Base-by-base conservation (phyloP, 2,797 vertebrate genomes). In the Gymnothorax reevesii region DNA sequence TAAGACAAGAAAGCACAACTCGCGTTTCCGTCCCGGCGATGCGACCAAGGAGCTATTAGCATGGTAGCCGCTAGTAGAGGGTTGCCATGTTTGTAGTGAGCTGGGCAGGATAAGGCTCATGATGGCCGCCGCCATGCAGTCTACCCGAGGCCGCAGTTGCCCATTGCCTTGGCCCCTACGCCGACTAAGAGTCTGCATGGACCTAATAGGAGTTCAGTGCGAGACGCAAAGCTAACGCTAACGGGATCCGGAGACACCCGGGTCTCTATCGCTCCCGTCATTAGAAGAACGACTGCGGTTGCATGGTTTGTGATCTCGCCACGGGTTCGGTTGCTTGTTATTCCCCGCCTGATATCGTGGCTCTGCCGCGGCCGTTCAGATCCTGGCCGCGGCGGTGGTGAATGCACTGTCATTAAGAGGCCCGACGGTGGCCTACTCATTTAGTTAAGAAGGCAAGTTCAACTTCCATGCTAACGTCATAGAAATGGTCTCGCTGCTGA, bases 351-450 rank as follows among this genome's bases (percentile, higher is more conserved):
- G 83, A 84, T 66, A 59, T 62, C 71, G 83, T 60, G 77, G 84
- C 84, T 88, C 84, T 88, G 87, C 55, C 83, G 79, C 66, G 87
- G 49, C 25, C 55, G 75, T 60, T 42, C 86, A 20, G 57, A n/a
- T 52, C 83, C 49, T n/a, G 83, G 82, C 69, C 82, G 62, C 83
- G 84, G 69, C 82, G 75, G 84, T 86, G 87, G 87, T 90, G 91
- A 94, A 91, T 94, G 95, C 94, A 94, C 92, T 96, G 95, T 96
- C 95, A 95, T 94, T 92, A 93, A 94, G 90, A 92, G 95, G 96
- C 95, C 95, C 89, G 60, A 52, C 42, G 49, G n/a, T n/a, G 83
- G 83, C 83, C 83, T 84, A 49, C 83, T 69, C 54, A 3, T 7
- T 20, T 66, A 66, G 33, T 42, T 42, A 42, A 42, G 25, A n/a